Base-by-base conservation (phyloP, 1,140 invertebrate genomes). In the Nasonia vitripennis region DNA sequence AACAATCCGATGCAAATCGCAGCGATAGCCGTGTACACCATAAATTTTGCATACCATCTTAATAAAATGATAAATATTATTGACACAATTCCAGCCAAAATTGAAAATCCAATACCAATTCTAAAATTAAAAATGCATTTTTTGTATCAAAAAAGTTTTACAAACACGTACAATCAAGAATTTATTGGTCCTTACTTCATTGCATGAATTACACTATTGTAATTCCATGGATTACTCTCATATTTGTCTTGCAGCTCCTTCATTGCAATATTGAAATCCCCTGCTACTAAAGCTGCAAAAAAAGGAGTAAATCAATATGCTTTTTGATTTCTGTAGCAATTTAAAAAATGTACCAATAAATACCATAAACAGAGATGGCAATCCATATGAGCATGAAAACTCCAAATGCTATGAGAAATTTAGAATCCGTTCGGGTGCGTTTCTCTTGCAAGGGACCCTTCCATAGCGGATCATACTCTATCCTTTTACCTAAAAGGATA, bases 381-480 rank as follows among this genome's bases (percentile, higher is more conserved):
- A 78, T 9, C 51, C 45, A 78, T 27, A 62, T 6, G 14, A 62
- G 10, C 11, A 62, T 7, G 67, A 67, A 62, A 11, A 78, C 7
- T 27, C 2, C n/a, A 23, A 78, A 20, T 55, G 31, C n/a, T 37
- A 34, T 79, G 1, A 62, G 37, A 67, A 79, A 81, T 17, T 27
- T 9, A n/a, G 20, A 20, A 37, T 81, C 78, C 2, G 78, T 81
- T 45, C 2, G 12, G 2, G 5, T n/a, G 5, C 78, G 27, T 41
- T 37, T 9, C 11, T 11, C 34, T 41, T 70, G 6, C 67, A 81
- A 11, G 9, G 78, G 78, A 10, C 78, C 62, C 34, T 41, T n/a
- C 78, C 78, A 81, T 70, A 68, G 55, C 6, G 78, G 62, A 71
- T 81, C 78, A 14, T 81, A 70, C 10, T 70, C 34, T 23, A 81